Base-by-base conservation (phyloP, 2,113 vertebrate species). In the Antennarius striatus region DNA sequence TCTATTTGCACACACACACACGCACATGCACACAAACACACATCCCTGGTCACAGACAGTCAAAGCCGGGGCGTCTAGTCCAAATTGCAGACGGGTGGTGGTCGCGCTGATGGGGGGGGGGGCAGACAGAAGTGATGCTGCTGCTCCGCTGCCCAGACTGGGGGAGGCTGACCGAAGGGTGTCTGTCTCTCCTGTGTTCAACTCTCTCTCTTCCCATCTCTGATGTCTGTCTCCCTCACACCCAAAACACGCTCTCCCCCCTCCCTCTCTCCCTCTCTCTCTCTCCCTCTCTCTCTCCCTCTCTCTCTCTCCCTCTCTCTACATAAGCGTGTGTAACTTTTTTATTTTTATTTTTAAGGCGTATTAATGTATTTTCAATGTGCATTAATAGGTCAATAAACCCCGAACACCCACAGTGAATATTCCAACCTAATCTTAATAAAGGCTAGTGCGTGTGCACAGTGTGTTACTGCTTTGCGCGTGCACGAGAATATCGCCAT, bases 81-180 rank as follows among this genome's bases (percentile, higher is more conserved):
- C 70, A 77, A 73, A 71, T 59, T 14, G 68, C 70, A 73, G 70
- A 74, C 61, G 60, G 72, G 59, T 78, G 73, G 66, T 30, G 68
- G 50, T 63, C 71, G 60, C n/a, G 73, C 13, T 60, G 77, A 61
- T 55, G 22, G 22, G 22, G 22, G 22, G 54, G 56, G 78, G 66
- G 57, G 69, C 71, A 75, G 83, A 78, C 77, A 73, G 70, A 59
- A 55, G 48, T 74, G 72, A 64, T 83, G 52, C 72, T 86, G 63
- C 47, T 70, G 73, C 72, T 74, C 70, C 48, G 71, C 77, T 86
- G 76, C 67, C 82, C 62, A 63, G 76, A 86, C 74, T 78, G 77
- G 86, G 60, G 73, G 77, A 87, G 60, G 73, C 72, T 55, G 81
- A 75, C 71, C 78, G 68, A 53, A 88, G 81, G 57, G 57, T 55